A percentile compares a stretch with the other conserved stretches of the same genome.
Evolutionary conservation across 2,113 vertebrate species (phyloP).

Genomic region (Ophthalmolycus amberensis): DNA sequence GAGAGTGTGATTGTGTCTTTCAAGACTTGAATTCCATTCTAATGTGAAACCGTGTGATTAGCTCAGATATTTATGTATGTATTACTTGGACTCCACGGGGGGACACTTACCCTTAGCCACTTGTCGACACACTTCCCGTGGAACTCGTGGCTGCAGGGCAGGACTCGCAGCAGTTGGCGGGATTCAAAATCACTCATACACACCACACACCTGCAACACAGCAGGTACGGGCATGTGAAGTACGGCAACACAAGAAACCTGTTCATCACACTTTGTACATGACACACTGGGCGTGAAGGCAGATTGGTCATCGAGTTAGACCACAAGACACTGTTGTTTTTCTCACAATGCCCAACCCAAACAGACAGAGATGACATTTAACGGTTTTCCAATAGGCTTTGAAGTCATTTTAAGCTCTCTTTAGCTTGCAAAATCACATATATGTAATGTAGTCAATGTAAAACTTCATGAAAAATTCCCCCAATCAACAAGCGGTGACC

Average conservation of each 20-base stretch:
- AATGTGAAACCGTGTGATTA: background rate
- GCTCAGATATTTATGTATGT: background rate
- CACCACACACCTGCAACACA: constrained; percentile 92
- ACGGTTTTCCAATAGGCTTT: background rate
- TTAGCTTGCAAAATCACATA: background rate
- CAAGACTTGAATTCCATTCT: background rate
- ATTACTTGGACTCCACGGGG: too few species aligned
- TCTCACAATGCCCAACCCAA: background rate
- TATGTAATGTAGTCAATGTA: background rate
- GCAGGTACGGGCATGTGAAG: constrained; percentile 6
- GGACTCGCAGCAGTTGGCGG: constrained; percentile 97
- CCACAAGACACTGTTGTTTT: background rate
- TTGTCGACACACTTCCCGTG: constrained; percentile 99
- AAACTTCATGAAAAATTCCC: background rate
- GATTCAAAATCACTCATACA: constrained; percentile 99
- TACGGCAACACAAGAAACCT: background rate
- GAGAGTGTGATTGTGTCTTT: background rate
- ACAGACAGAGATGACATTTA: background rate
- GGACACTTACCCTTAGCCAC: constrained; percentile 93
- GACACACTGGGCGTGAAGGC: background rate
- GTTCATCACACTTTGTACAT: background rate
- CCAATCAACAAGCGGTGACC: background rate
- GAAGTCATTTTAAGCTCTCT: background rate
- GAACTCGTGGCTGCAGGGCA: constrained; percentile 99
- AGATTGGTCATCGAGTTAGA: background rate